phyloP scores from a whole-genome alignment of 2,113 vertebrate species.

The rabbit (Oryctolagus cuniculus) region DNA sequence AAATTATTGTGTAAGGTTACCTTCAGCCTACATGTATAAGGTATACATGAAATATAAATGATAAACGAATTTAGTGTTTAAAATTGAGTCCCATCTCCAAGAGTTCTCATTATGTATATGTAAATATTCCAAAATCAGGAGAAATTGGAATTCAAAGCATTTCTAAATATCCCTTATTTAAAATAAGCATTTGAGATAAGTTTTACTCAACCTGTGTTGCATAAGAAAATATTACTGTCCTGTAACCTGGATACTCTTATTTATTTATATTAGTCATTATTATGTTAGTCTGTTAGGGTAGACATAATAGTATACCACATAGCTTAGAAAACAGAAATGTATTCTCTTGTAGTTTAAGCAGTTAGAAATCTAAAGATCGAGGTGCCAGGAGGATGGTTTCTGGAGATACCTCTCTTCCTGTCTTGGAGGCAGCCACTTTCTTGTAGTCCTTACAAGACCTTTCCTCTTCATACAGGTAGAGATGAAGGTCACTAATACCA shows the following conservation, averaged over 20 bases:
- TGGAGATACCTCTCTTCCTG: background rate
- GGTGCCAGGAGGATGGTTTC: background rate
- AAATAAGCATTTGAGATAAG: too few relatives aligned
- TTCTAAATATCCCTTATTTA: too few relatives aligned
- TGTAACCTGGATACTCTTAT: background rate
- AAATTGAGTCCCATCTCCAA: too few relatives aligned
- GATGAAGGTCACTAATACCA: background rate
- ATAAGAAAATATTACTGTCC: background rate
- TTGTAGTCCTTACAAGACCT: background rate
- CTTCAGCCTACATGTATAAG: too few relatives aligned
- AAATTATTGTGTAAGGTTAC: too few relatives aligned
- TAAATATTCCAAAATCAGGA: too few relatives aligned
- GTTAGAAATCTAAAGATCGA: background rate
- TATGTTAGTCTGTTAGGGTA: background rate
- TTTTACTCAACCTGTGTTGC: too few relatives aligned
- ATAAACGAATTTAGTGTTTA: too few relatives aligned
- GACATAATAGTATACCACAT: background rate
- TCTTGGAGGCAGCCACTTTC: background rate
- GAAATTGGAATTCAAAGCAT: too few relatives aligned
- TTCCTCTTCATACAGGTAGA: background rate
- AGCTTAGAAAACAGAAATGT: conserved; percentile 31
- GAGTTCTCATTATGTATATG: too few relatives aligned
- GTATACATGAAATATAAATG: too few relatives aligned
- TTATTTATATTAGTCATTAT: background rate
- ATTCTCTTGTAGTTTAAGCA: background rate